Percentiles rank a stretch among this genome's conserved stretches.
phyloP scores from a whole-genome alignment of 1,140 invertebrate genomes.

The Periplaneta americana region DNA sequence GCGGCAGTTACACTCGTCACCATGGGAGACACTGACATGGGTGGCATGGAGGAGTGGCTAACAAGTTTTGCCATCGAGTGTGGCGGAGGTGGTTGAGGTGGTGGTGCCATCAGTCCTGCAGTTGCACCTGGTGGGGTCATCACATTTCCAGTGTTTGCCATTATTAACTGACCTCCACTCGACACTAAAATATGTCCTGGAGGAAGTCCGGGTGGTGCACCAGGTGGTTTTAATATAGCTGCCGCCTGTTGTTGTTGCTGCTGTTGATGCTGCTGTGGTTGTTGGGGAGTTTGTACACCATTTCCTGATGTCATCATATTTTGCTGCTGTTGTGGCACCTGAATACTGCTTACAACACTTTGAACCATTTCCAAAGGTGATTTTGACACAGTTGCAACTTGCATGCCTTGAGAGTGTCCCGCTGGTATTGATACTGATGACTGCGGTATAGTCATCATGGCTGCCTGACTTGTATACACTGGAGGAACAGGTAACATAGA shows the following conservation, averaged over 20 bases:
- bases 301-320: conserved; percentile 32
- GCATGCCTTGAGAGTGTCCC: conserved; percentile 38
- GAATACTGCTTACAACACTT: conserved; percentile 70
- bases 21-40: conserved; percentile 57
- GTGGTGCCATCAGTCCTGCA: conserved; percentile 52
- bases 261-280: conserved; percentile 28
- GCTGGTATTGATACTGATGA: conserved; percentile 4
- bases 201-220: conserved; percentile 34
- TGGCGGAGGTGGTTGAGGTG: conserved; percentile 34
- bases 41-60: conserved; percentile 44
- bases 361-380: conserved; percentile 75
- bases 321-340: conserved; percentile 40
- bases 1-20: conserved; percentile 60
- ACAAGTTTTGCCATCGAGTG: conserved; percentile 8
- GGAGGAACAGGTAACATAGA: conserved; percentile 21
- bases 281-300: conserved; percentile 15
- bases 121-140: neutral
- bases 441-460: conserved; percentile 24
- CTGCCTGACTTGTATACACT: conserved; percentile 26
- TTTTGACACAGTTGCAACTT: conserved; percentile 46
- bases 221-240: conserved; percentile 27
- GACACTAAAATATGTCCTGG: conserved; percentile 68
- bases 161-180: conserved; percentile 66
- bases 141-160: conserved; percentile 46
- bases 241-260: conserved; percentile 27